Percentiles rank a stretch among this genome's conserved stretches.
phyloP scores from a whole-genome alignment of 2,113 vertebrate genomes.

The Hippocampus guttulatus region DNA sequence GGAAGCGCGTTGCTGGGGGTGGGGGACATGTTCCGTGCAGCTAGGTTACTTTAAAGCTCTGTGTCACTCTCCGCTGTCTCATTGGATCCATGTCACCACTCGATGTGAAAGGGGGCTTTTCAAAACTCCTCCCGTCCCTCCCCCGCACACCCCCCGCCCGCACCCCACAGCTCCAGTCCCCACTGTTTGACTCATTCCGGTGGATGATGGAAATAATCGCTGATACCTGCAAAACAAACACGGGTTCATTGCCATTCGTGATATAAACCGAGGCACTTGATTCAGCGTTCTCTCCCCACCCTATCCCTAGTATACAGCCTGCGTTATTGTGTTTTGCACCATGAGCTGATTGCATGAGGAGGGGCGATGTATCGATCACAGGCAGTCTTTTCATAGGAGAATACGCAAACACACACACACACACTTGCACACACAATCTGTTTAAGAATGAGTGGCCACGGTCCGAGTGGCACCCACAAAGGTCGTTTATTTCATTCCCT shows the following conservation, averaged over 20 bases:
- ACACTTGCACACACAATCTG: conserved; percentile 28
- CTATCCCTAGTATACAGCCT: conserved; percentile 28
- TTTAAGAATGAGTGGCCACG: conserved; percentile 38
- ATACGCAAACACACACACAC: neutral
- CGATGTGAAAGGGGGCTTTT: conserved; percentile 82
- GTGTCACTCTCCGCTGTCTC: conserved; percentile 86
- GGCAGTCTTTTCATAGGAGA: conserved; percentile 60
- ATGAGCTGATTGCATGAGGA: conserved; percentile 60
- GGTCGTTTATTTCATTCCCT: conserved; percentile 45
- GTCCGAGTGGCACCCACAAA: conserved; percentile 54
- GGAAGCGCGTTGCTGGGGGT: conserved; percentile 69
- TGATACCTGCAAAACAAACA: conserved; percentile 75
- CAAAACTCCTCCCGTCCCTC: conserved; percentile 44
- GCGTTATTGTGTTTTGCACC: conserved; percentile 54
- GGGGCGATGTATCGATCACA: conserved; percentile 64
- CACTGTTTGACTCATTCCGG: conserved; percentile 64
- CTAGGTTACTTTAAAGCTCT: conserved; percentile 83
- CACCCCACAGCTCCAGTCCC: neutral
- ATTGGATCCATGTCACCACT: conserved; percentile 96
- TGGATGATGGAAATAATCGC: conserved; percentile 76
- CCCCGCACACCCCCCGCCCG: neutral
- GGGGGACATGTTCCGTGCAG: conserved; percentile 81
- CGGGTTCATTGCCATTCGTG: conserved; percentile 47
- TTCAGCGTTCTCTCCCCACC: conserved; percentile 5
- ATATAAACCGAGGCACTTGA: conserved; percentile 52